Conservation (phyloP, 2,797 vertebrate species). For the Alectoris magna region DNA sequence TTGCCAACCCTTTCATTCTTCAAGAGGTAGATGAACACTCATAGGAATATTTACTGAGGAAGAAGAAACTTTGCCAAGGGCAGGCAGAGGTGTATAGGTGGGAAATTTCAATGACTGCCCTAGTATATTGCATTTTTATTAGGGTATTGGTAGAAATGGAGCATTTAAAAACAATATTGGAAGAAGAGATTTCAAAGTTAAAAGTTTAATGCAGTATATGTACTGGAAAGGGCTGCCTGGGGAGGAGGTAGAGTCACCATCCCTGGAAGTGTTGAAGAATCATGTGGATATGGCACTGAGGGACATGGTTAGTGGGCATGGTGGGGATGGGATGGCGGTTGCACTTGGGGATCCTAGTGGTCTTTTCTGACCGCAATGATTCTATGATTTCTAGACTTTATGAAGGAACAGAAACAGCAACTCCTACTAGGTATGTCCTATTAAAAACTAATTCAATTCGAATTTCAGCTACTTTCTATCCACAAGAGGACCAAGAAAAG, state of each 20-base stretch:
- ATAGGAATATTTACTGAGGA: not conserved
- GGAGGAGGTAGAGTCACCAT: too few relatives aligned
- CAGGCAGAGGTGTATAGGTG: not conserved
- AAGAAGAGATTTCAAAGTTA: not conserved
- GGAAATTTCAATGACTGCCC: not conserved
- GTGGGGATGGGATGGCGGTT: too few relatives aligned
- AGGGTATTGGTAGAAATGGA: not conserved
- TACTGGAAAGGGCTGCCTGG: not conserved
- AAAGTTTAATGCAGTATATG: not conserved
- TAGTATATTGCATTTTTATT: not conserved
- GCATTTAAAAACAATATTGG: not conserved
- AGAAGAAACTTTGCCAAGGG: not conserved
- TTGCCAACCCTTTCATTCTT: slow-evolving; percentile 1
- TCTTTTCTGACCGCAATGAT: too few relatives aligned
- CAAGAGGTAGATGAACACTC: not conserved
- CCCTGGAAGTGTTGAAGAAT: too few relatives aligned
- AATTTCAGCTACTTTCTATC: slow-evolving; percentile 39
- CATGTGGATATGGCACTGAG: too few relatives aligned
- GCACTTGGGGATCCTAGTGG: too few relatives aligned
- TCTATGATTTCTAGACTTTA: not conserved
- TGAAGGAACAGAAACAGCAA: not conserved
- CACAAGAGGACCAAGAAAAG: slow-evolving; percentile 28
- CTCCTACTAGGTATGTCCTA: not conserved
- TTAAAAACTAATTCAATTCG: slow-evolving; percentile 38
- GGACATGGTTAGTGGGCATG: too few relatives aligned